Percentiles rank a stretch among this genome's conserved stretches.
Evolutionary conservation across 2,797 vertebrate genomes (phyloP).

Genomic region (Alosa sapidissima): DNA sequence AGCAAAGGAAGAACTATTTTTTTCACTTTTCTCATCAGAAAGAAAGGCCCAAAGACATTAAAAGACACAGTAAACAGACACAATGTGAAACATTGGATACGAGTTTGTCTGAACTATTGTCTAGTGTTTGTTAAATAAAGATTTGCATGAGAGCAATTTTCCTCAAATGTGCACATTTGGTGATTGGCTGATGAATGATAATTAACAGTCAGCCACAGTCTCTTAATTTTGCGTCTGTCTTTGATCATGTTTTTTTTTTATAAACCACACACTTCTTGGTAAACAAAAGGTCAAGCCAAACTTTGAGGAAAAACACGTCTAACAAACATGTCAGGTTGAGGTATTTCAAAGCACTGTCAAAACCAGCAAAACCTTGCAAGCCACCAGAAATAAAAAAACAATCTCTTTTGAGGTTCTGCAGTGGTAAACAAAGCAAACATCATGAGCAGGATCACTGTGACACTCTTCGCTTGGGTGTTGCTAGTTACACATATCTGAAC

Average conservation of each 20-base stretch:
- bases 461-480: background rate
- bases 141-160: background rate
- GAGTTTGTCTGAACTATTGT: background rate
- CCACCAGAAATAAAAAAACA: conserved; percentile 2
- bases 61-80: background rate
- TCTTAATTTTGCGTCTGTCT: background rate
- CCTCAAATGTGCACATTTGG: background rate
- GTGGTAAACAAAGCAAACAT: background rate
- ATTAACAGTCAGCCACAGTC: background rate
- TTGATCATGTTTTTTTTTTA: conserved; percentile 2
- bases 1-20: background rate
- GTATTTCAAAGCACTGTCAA: background rate
- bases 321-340: background rate
- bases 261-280: background rate
- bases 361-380: background rate
- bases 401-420: background rate
- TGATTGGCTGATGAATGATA: background rate
- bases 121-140: background rate
- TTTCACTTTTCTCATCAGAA: background rate
- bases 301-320: background rate
- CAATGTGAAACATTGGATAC: background rate
- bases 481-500: background rate
- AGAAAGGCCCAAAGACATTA: background rate
- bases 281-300: background rate
- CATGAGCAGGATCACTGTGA: background rate